These are phyloP conservation scores for Archilochus colubris DNA, from an alignment of 2,113 vertebrate species.

Conservation along the genomic window DNA sequence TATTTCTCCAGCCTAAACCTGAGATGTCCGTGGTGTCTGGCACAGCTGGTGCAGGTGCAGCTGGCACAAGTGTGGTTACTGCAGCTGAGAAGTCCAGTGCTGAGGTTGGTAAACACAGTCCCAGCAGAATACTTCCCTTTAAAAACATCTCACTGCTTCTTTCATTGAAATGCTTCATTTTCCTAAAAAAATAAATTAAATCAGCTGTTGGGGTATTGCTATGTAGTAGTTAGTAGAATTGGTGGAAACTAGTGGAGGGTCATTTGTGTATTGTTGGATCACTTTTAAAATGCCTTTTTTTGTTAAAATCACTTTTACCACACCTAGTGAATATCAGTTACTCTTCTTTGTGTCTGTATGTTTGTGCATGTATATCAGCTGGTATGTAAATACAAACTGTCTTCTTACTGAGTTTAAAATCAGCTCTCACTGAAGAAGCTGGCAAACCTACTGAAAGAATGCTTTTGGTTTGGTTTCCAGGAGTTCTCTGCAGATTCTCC, in stretches of 20 bases:
- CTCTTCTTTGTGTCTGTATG: neutral
- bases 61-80: neutral
- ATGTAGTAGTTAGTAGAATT: neutral
- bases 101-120: conserved; percentile 26
- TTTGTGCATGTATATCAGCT: neutral
- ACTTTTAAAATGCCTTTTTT: too few species aligned
- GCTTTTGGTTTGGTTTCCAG: neutral
- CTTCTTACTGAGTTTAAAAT: neutral
- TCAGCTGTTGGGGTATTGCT: neutral
- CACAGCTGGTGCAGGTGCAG: neutral
- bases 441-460: neutral
- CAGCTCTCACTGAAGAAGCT: neutral
- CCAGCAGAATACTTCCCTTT: neutral
- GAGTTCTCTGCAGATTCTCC: neutral
- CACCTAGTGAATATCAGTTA: neutral
- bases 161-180: neutral
- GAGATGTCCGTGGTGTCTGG: neutral
- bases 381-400: neutral
- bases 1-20: conserved; percentile 8
- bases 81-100: neutral
- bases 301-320: neutral
- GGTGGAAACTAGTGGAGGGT: neutral
- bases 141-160: neutral
- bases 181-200: conserved; percentile 15
- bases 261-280: neutral